A percentile compares a stretch with the other conserved stretches of the same genome.
These are phyloP conservation scores for Gallinago paraguaiae DNA, from an alignment of 2,113 vertebrate species.

Conservation along the genomic window DNA sequence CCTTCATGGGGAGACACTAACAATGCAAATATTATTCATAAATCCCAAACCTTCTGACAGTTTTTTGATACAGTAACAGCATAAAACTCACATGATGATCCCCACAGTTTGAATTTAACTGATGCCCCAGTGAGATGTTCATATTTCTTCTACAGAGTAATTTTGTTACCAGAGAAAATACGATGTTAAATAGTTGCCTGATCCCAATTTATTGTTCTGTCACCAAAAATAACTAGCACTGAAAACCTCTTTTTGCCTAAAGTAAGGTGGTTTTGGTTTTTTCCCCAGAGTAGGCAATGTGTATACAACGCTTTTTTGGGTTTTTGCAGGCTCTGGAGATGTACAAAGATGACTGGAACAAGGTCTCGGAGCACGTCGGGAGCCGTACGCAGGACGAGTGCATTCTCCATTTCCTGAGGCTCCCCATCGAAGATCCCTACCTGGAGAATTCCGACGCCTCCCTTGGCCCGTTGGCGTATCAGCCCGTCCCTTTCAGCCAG, in stretches of 20 bases:
- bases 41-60: not conserved
- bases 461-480: slow-evolving; percentile 92
- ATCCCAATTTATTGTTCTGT: rapidly evolving
- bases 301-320: rapidly evolving
- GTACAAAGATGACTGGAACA: slow-evolving; percentile 99
- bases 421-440: slow-evolving; percentile 96
- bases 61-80: not conserved
- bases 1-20: not conserved
- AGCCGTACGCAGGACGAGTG: slow-evolving; percentile 97
- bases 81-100: not conserved
- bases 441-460: slow-evolving; percentile 90
- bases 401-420: slow-evolving; percentile 93
- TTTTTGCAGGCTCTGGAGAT: slow-evolving; percentile 89
- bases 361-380: slow-evolving; percentile 95
- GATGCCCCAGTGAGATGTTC: not conserved
- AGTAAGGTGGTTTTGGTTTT: rapidly evolving
- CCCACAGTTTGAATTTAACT: not conserved
- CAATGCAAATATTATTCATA: not conserved
- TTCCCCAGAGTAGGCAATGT: rapidly evolving
- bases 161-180: not conserved
- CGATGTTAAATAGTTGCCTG: rapidly evolving
- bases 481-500: slow-evolving; percentile 96
- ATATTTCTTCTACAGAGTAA: rapidly evolving
- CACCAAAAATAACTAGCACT: rapidly evolving
- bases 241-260: rapidly evolving